Evolutionary conservation across 2,888 invertebrate species (phyloP), one percentile per base, ranked within the genome.

Genomic region (Hemicrepidius hirtus): DNA sequence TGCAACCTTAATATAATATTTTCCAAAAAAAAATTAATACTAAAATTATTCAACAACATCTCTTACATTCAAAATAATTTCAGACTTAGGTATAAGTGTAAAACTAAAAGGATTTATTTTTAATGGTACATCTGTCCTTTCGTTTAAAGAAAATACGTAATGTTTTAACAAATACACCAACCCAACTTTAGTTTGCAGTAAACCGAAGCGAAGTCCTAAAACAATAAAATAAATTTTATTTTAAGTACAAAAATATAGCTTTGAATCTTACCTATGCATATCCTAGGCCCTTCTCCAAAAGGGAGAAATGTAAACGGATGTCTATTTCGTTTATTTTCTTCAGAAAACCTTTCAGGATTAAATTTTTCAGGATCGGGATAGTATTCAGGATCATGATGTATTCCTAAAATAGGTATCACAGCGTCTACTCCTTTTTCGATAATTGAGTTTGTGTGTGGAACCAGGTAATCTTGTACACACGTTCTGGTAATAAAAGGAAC

Each of bases 271-370:
- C 90, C 90, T 80, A 90, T 85, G 79, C 90, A 90, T 82, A 88
- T 88, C 74, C 89, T 85, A 6, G 90, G 90, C 0, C 90, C 90
- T 81, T 89, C 90, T 5, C 90, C 90, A 79, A 90, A 90, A 0
- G 90, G 24, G 5, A 24, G 2, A 24, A 24, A 70, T 10, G 71
- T 60, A 24, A 24, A 66, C 6, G 46, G 66, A 18, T 35, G 35
- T 18, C 40, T 46, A n/a, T 50, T n/a, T n/a, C n/a, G 41, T 13
- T 16, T 41, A 16, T 41, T 28, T n/a, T n/a, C 12, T 21, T 50
- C 50, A 2, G 50, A n/a, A 50, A 50, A 50, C 6, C 50, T 10
- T 2, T 50, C 50, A 5, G 50, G 50, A 12, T 50, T 24, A 24
- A 50, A 50, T 0, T 24, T 20, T 0, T 24, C 24, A 7, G 50